phyloP scores from a whole-genome alignment of 2,888 invertebrate genomes.

The Mythimna loreyi region DNA sequence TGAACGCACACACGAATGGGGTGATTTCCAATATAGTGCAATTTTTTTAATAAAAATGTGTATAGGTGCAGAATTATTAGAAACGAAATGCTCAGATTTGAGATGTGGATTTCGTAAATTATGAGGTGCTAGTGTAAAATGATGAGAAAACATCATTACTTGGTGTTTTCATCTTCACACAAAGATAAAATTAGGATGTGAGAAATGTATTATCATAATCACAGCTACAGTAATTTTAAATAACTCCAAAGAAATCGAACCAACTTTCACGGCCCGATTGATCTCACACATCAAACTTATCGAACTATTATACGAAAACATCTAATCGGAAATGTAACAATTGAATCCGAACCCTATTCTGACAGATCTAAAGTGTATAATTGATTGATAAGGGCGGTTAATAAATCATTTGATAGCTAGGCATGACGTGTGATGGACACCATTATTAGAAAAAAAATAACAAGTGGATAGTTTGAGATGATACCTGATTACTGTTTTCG shows the following conservation, averaged over 20 bases:
- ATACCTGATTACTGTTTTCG: constrained; percentile 79
- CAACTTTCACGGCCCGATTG: constrained; percentile 77
- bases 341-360: constrained; percentile 69
- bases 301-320: constrained; percentile 72
- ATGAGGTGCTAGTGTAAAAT: too few species aligned
- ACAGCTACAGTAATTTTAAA: constrained; percentile 38
- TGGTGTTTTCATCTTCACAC: background rate
- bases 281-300: constrained; percentile 78
- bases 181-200: constrained; percentile 13
- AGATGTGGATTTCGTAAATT: background rate
- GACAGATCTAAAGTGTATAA: constrained; percentile 67
- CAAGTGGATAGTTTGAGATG: constrained; percentile 78
- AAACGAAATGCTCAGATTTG: background rate
- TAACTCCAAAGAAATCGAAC: constrained; percentile 64
- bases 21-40: too few species aligned
- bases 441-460: constrained; percentile 72
- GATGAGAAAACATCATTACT: background rate
- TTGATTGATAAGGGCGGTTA: constrained; percentile 68
- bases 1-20: too few species aligned
- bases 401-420: constrained; percentile 83
- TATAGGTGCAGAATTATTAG: background rate
- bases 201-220: constrained; percentile 20
- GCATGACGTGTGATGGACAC: constrained; percentile 83
- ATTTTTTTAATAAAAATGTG: too few species aligned
- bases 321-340: constrained; percentile 59